Evolutionary conservation across 2,888 invertebrate genomes (phyloP).

Genomic region (Tachystola acroxantha): DNA sequence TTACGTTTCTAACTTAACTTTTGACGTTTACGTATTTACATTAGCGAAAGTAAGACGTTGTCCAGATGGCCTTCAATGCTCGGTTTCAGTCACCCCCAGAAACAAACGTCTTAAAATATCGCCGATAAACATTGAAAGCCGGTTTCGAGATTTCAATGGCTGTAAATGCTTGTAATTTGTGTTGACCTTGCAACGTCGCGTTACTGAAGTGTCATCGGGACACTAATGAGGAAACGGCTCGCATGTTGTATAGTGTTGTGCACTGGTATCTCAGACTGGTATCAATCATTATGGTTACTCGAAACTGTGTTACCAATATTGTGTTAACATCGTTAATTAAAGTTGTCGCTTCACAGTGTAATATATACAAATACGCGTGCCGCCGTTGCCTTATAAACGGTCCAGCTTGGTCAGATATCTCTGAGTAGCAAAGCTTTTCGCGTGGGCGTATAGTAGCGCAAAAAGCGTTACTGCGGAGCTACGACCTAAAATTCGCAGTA

Average conservation of each 20-base stretch:
- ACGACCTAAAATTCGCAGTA: too few species aligned
- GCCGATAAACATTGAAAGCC: slow-evolving; percentile 2
- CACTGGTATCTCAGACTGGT: neutral
- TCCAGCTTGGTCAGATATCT: too few species aligned
- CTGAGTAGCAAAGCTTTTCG: too few species aligned
- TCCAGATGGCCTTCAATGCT: slow-evolving; percentile 40
- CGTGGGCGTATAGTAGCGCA: too few species aligned
- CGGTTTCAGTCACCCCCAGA: neutral
- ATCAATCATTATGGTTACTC: too few species aligned
- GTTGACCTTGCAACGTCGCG: slow-evolving; percentile 10
- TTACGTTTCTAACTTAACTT: slow-evolving; percentile 31
- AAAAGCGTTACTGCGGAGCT: too few species aligned
- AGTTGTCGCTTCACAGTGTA: neutral
- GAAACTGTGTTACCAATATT: too few species aligned
- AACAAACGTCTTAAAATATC: too few species aligned
- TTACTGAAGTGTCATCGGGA: slow-evolving; percentile 25
- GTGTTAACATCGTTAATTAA: neutral
- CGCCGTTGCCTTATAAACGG: too few species aligned
- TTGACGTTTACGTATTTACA: slow-evolving; percentile 55
- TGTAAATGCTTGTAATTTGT: slow-evolving; percentile 10
- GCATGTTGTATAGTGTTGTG: neutral
- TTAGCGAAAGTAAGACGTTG: slow-evolving; percentile 19
- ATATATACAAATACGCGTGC: too few species aligned
- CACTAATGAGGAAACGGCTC: slow-evolving; percentile 17
- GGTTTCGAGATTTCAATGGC: slow-evolving; percentile 5